Evolutionary conservation across 2,797 vertebrate genomes (phyloP).

Genomic region (Sebastes kiyomatsui): DNA sequence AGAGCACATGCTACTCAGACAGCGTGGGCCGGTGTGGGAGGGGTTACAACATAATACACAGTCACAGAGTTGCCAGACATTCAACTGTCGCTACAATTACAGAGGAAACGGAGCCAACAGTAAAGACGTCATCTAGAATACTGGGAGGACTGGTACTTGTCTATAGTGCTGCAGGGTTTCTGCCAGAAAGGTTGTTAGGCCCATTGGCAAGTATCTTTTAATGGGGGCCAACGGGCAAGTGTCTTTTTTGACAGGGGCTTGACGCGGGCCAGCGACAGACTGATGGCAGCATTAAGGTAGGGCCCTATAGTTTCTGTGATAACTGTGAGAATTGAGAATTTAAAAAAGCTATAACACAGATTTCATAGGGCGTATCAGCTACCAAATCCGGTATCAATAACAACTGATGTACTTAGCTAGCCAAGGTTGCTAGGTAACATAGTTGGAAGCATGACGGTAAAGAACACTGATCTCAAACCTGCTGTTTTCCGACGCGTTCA

Average conservation of each 20-base stretch:
- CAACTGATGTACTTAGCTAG: neutral
- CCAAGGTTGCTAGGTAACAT: neutral
- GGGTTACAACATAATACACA: neutral
- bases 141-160: neutral
- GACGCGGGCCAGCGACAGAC: neutral
- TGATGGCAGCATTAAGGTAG: neutral
- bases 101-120: neutral
- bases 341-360: neutral
- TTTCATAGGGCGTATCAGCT: neutral
- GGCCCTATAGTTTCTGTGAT: neutral
- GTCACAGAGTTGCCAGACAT: constrained; percentile 7
- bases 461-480: neutral
- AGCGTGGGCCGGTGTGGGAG: neutral
- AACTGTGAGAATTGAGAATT: neutral
- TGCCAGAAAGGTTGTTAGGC: neutral
- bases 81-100: constrained; percentile 2
- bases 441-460: neutral
- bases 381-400: neutral
- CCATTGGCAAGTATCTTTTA: neutral
- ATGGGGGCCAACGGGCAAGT: neutral
- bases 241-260: neutral
- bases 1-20: neutral
- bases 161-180: neutral
- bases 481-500: no score
- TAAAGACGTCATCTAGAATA: neutral